Percentiles rank a stretch among this genome's conserved stretches.
Evolutionary conservation across 2,113 vertebrate species (phyloP).

Genomic region (Pithys albifrons): DNA sequence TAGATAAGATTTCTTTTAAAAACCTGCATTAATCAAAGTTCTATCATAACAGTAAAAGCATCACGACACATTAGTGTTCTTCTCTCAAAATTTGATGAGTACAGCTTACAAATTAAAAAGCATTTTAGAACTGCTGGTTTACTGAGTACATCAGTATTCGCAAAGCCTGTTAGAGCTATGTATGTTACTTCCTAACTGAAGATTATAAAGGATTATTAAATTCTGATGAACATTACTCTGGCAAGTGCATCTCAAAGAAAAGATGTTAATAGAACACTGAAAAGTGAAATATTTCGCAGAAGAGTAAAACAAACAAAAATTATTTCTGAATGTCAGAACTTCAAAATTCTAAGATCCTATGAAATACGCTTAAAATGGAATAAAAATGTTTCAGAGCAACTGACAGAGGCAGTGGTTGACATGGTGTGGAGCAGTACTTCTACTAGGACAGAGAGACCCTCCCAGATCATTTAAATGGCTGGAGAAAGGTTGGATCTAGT

Average conservation of each 20-base stretch:
- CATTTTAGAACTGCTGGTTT: neutral
- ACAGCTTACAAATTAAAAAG: neutral
- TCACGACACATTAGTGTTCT: neutral
- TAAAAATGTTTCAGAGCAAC: neutral
- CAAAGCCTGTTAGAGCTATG: neutral
- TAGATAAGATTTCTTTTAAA: neutral
- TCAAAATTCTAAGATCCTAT: neutral
- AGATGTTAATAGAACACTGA: neutral
- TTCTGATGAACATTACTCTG: neutral
- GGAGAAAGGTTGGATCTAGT: neutral
- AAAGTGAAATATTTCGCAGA: neutral
- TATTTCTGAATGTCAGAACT: neutral
- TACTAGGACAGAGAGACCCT: neutral
- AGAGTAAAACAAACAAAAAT: neutral
- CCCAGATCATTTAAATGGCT: rapidly evolving
- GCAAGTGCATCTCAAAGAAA: neutral
- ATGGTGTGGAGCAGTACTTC: rapidly evolving
- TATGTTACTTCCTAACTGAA: neutral
- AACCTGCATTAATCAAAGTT: neutral
- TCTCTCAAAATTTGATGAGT: neutral
- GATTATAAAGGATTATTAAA: neutral
- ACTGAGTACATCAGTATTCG: neutral
- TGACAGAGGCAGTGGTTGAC: neutral
- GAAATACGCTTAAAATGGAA: neutral
- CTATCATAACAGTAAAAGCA: neutral